Conservation (phyloP, 1,140 invertebrate species). For the Paraescarpia echinospica region DNA sequence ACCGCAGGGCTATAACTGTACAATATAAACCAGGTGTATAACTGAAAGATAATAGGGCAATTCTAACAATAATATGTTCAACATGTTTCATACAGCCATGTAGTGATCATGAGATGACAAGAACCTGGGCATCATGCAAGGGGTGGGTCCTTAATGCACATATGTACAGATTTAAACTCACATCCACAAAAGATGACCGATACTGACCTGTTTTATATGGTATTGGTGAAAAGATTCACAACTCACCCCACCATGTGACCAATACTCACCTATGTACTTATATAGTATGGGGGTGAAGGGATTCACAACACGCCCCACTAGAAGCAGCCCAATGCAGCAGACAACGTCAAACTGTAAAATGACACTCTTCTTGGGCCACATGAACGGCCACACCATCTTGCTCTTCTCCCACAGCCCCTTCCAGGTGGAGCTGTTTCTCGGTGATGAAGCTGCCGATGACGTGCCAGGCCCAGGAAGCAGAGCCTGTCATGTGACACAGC, state of each 20-base stretch:
- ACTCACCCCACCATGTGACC: conserved; percentile 70
- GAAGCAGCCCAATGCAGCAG: conserved; percentile 78
- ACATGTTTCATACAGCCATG: neutral
- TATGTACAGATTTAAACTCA: too few relatives aligned
- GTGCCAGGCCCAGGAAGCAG: conserved; percentile 2
- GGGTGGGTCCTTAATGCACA: too few relatives aligned
- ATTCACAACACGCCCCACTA: conserved; percentile 85
- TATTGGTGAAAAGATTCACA: conserved; percentile 82
- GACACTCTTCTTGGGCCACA: conserved; percentile 87
- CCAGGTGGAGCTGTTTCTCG: conserved; percentile 42
- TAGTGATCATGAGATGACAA: too few relatives aligned
- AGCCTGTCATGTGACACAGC: neutral
- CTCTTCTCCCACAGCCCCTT: conserved; percentile 71
- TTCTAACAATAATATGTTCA: neutral
- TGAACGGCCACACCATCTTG: conserved; percentile 78
- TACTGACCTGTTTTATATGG: neutral
- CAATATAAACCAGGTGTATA: neutral
- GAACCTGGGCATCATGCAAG: too few relatives aligned
- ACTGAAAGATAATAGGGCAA: neutral
- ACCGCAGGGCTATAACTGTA: neutral
- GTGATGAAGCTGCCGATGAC: neutral
- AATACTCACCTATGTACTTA: conserved; percentile 72
- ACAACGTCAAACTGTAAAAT: conserved; percentile 80
- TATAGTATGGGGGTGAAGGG: conserved; percentile 91
- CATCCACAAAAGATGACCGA: too few relatives aligned